Conservation (phyloP, 2,888 invertebrate genomes). For the Andrena marginata region DNA sequence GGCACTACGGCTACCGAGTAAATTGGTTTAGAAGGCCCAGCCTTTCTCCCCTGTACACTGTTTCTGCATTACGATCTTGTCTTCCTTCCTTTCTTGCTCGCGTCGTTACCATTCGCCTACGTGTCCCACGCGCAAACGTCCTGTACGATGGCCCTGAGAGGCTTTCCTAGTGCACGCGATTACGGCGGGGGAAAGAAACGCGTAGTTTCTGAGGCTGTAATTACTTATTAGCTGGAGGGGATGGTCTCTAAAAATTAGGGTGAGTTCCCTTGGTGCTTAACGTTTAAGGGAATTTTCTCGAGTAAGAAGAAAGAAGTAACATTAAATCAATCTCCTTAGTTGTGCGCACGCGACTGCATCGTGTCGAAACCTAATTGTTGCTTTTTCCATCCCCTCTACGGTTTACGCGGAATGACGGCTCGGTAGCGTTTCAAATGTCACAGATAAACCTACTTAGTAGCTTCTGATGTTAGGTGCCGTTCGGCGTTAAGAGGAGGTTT, state of each 20-base stretch:
- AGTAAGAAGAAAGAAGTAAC: too few species aligned
- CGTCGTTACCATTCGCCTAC: slow-evolving; percentile 65
- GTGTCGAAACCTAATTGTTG: too few species aligned
- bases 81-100: slow-evolving; percentile 44
- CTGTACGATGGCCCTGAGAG: slow-evolving; percentile 45
- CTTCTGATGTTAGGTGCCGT: too few species aligned
- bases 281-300: too few species aligned
- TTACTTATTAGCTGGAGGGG: slow-evolving; percentile 74
- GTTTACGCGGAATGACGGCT: too few species aligned
- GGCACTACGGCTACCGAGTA: neutral
- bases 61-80: slow-evolving; percentile 74
- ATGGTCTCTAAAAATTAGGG: neutral
- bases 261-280: neutral
- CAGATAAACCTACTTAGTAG: too few species aligned
- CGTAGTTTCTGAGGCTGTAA: slow-evolving; percentile 72
- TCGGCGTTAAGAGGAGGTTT: too few species aligned
- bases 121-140: slow-evolving; percentile 53
- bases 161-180: slow-evolving; percentile 59
- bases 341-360: too few species aligned
- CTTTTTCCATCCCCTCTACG: too few species aligned
- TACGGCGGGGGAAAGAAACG: slow-evolving; percentile 48
- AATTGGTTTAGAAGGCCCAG: slow-evolving; percentile 23
- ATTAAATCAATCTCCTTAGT: too few species aligned
- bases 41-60: slow-evolving; percentile 68
- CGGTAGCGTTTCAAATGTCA: too few species aligned